Percentiles rank a stretch among this genome's conserved stretches.
These are phyloP conservation scores for Fulmarus glacialis DNA, from an alignment of 2,113 vertebrate species.

Conservation along the genomic window DNA sequence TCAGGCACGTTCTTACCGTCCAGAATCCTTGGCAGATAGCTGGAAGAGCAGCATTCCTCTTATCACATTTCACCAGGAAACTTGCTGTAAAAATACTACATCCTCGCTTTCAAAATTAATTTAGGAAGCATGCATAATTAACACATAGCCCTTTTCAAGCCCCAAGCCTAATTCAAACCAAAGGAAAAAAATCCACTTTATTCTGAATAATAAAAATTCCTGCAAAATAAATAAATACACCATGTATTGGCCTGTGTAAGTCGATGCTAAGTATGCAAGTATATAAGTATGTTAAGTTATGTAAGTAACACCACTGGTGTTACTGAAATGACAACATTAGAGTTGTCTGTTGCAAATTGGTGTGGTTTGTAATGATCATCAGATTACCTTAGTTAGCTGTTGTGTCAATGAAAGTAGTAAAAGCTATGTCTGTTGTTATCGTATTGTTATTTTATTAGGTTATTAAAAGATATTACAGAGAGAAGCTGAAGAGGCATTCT, in stretches of 20 bases:
- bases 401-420: neutral
- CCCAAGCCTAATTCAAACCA: neutral
- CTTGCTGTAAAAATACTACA: neutral
- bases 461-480: neutral
- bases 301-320: neutral
- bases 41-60: neutral
- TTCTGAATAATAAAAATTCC: neutral
- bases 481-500: neutral
- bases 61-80: slow-evolving; percentile 40
- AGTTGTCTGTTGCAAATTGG: neutral
- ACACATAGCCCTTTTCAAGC: neutral
- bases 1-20: neutral
- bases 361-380: neutral
- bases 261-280: neutral
- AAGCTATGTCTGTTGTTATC: neutral
- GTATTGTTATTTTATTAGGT: neutral
- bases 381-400: neutral
- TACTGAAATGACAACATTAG: neutral
- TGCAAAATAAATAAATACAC: neutral
- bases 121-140: neutral
- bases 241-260: neutral
- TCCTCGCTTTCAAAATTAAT: neutral
- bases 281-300: neutral
- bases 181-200: neutral
- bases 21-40: neutral